A percentile compares a stretch with the other conserved stretches of the same genome.
These are phyloP conservation scores for Brenthis ino DNA, from an alignment of 2,888 invertebrate species.

Conservation along the genomic window DNA sequence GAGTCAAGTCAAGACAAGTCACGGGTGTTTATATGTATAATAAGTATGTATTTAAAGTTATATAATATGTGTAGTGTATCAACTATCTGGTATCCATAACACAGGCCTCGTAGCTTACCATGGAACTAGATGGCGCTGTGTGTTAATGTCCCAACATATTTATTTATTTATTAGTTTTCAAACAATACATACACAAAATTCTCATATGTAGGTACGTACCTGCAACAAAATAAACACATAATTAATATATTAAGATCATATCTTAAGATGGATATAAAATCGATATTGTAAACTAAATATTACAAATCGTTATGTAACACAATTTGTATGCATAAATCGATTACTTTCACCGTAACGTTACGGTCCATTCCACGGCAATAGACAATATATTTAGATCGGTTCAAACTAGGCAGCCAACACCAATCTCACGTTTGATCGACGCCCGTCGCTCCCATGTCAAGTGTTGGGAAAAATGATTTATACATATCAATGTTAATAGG, in stretches of 20 bases:
- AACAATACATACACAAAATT: no score
- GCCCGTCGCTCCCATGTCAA: constrained; percentile 65
- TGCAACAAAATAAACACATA: constrained; percentile 51
- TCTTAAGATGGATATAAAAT: constrained; percentile 13
- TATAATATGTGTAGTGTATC: no score
- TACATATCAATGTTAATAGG: constrained; percentile 30
- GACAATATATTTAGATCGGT: constrained; percentile 32
- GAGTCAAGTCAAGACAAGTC: no score
- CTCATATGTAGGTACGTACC: constrained; percentile 53
- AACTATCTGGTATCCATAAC: no score
- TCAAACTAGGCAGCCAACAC: constrained; percentile 56
- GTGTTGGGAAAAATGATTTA: constrained; percentile 68
- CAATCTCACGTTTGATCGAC: constrained; percentile 53
- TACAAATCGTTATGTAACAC: constrained; percentile 51
- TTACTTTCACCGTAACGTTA: constrained; percentile 65
- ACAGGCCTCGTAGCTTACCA: no score
- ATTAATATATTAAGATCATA: constrained; percentile 27
- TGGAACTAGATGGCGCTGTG: no score
- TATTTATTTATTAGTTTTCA: no score
- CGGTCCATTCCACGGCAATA: constrained; percentile 34
- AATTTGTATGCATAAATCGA: constrained; percentile 59
- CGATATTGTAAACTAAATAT: constrained; percentile 28
- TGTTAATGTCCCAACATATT: no score
- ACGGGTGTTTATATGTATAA: no score
- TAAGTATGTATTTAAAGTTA: no score